phyloP scores from a whole-genome alignment of 1,140 invertebrate species.

The Anagrus nilaparvatae region DNA sequence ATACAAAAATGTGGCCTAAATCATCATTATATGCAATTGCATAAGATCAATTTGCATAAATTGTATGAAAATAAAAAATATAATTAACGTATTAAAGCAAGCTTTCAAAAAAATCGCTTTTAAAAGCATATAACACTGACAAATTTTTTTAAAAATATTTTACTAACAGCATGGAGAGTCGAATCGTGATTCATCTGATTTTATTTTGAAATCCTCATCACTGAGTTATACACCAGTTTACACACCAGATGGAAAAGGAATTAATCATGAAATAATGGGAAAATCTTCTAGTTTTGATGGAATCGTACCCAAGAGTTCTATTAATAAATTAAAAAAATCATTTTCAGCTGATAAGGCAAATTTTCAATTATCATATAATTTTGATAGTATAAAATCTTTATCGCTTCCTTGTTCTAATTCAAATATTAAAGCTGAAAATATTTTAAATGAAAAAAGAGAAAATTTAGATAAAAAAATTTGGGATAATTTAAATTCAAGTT shows the following conservation, averaged over 20 bases:
- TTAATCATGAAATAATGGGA: constrained; percentile 21
- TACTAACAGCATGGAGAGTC: constrained; percentile 36
- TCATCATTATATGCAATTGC: no score
- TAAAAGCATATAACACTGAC: no score
- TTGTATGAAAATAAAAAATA: no score
- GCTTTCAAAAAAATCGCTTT: no score
- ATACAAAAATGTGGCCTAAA: no score
- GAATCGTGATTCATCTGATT: constrained; percentile 24
- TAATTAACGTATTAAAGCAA: no score
- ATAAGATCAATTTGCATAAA: no score
- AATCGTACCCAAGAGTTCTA: constrained; percentile 20
- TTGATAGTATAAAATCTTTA: constrained; percentile 30
- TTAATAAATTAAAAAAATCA: constrained; percentile 23
- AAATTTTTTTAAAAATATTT: constrained; percentile 30
- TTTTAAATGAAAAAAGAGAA: constrained; percentile 24
- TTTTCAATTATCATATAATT: constrained; percentile 27
- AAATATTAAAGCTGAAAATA: constrained; percentile 21
- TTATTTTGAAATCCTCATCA: constrained; percentile 24
- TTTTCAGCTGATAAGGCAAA: constrained; percentile 21
- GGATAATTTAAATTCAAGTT: constrained; percentile 33
- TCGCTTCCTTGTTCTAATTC: constrained; percentile 32
- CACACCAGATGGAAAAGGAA: constrained; percentile 21
- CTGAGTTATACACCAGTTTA: constrained; percentile 27
- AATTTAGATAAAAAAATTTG: constrained; percentile 25
- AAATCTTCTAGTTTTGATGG: no score